Evolutionary conservation across 2,888 invertebrate species (phyloP), one percentile per base, ranked within the genome.

Genomic region (Tupiocoris notatus): DNA sequence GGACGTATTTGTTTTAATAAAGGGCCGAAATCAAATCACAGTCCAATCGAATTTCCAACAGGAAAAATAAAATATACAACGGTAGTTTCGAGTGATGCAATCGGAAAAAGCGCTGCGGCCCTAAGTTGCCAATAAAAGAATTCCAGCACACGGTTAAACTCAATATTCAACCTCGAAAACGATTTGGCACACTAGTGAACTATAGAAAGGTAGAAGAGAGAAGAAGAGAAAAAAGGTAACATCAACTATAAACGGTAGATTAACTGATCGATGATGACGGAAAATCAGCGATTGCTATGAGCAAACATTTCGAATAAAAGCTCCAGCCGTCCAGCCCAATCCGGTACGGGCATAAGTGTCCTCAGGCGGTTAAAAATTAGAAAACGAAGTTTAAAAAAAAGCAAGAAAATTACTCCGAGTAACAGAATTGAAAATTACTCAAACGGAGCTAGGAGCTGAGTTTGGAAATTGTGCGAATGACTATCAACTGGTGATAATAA

Each of bases 111-210:
- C 39, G 39, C 39, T 12, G 39, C 39, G 39, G 12, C 12, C 3
- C 3, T 39, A 20, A 61, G 57, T 57, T 57, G 57, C 2, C 18
- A 20, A 61, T n/a, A 61, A 61, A 9, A 2, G 3, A n/a, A n/a
- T n/a, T n/a, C 1, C n/a, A 57, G n/a, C 2, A 18, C 1, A 57
- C 57, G n/a, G 7, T 57, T 57, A 62, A 2, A 62, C 16, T 23
- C 54, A 20, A 21, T 54, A 59, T 24, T 22, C 24, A 61, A 62
- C 73, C 18, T 39, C 63, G 20, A 73, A 39, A 73, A 18, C 62
- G 73, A 73, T 73, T 73, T 73, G 73, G 73, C 73, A 73, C 70
- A 39, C 73, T 73, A 73, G 21, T 23, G 22, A 63, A 73, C 61
- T 20, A 63, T 39, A 54, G 73, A 63, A 73, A 67, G 56, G 21